phyloP scores from a whole-genome alignment of 2,797 vertebrate species.

The Perodicticus potto region DNA sequence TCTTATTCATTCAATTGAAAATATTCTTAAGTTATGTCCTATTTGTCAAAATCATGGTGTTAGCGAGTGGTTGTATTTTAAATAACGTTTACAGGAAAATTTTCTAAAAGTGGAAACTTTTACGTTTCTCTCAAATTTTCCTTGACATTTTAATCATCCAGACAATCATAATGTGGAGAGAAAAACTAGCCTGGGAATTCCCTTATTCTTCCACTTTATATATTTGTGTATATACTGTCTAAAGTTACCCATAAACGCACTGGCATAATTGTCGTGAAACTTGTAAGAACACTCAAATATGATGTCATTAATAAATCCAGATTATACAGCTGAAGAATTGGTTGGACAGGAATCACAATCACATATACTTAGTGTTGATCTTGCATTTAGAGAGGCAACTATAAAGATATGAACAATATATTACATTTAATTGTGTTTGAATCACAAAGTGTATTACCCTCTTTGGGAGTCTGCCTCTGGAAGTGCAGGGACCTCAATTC shows the following conservation, averaged over 20 bases:
- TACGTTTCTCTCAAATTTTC: not conserved
- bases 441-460: conserved; percentile 62
- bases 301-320: not conserved
- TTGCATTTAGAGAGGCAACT: not conserved
- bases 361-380: not conserved
- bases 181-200: not conserved
- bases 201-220: not conserved
- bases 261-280: not conserved
- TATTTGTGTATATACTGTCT: not conserved
- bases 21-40: not conserved
- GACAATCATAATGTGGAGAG: not conserved
- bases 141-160: not conserved
- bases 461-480: conserved; percentile 47
- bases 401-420: conserved; percentile 52
- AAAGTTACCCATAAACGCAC: not conserved
- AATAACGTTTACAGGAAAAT: not conserved
- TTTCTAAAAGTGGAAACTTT: not conserved
- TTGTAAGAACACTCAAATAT: conserved; percentile 1
- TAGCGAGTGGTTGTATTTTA: conserved; percentile 2
- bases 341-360: not conserved
- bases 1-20: not conserved
- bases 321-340: not conserved
- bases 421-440: conserved; percentile 70
- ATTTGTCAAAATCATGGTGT: not conserved
- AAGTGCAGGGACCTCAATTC: conserved; percentile 44